Conservation (phyloP, 2,888 invertebrate species). For the Synanthedon vespiformis region DNA sequence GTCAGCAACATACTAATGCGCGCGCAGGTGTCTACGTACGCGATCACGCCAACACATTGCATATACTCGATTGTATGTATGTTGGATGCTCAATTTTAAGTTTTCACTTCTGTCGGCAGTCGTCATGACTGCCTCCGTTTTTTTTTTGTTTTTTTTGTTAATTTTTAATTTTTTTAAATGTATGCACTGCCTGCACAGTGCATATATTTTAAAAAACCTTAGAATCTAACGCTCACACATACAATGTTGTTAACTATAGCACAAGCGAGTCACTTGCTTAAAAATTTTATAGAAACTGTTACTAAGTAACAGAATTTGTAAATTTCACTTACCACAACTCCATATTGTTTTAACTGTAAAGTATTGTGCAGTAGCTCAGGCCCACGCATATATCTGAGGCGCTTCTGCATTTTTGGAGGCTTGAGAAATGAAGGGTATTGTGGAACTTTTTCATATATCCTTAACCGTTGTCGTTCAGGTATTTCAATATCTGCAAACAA, state of each 20-base stretch:
- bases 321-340: slow-evolving; percentile 80
- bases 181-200: no score
- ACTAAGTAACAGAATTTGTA: background rate
- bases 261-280: background rate
- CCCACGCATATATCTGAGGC: slow-evolving; percentile 87
- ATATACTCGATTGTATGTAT: no score
- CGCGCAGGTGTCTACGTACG: no score
- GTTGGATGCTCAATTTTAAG: no score
- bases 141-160: no score
- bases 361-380: slow-evolving; percentile 89
- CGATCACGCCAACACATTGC: no score
- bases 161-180: no score
- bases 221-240: background rate
- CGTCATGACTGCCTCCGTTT: no score
- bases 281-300: background rate
- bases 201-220: no score
- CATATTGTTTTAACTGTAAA: slow-evolving; percentile 91
- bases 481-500: slow-evolving; percentile 74
- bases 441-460: slow-evolving; percentile 80
- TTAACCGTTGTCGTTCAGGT: slow-evolving; percentile 79
- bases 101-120: no score
- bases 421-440: slow-evolving; percentile 73
- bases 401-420: slow-evolving; percentile 88
- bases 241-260: no score
- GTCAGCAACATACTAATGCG: no score